Evolutionary conservation across 2,888 invertebrate genomes (phyloP).

Genomic region (Xestia sexstrigata): DNA sequence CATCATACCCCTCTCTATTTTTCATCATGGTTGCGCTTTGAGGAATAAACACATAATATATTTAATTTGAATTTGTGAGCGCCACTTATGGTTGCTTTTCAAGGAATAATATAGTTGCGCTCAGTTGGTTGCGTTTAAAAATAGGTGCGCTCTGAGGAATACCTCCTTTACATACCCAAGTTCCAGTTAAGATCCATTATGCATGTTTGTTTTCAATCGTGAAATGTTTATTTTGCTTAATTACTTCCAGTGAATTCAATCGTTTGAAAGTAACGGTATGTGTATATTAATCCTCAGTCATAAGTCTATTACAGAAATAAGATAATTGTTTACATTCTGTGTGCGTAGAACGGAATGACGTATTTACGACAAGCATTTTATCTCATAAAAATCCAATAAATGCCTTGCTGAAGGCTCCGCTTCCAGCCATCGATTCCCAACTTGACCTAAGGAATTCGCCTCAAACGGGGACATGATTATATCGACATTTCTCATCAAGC

Average conservation of each 20-base stretch:
- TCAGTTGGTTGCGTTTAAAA: no score
- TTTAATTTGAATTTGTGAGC: no score
- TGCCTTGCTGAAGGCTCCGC: slow-evolving; percentile 10
- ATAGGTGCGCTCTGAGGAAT: no score
- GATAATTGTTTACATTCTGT: slow-evolving; percentile 38
- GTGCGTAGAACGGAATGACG: slow-evolving; percentile 16
- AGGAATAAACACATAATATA: no score
- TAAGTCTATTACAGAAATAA: slow-evolving; percentile 19
- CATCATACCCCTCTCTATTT: no score
- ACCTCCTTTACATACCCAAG: slow-evolving; percentile 32
- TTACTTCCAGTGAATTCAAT: slow-evolving; percentile 49
- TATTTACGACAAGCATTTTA: slow-evolving; percentile 42
- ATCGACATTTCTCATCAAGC: slow-evolving; percentile 50
- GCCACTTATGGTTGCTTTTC: no score
- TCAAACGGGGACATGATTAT: slow-evolving; percentile 46
- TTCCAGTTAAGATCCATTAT: slow-evolving; percentile 52
- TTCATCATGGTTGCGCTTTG: no score
- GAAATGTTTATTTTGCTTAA: slow-evolving; percentile 55
- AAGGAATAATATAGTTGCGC: no score
- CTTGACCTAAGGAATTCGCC: slow-evolving; percentile 52
- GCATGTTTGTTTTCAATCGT: slow-evolving; percentile 52
- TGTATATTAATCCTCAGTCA: slow-evolving; percentile 32
- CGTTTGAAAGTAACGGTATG: slow-evolving; percentile 33
- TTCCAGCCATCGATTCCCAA: slow-evolving; percentile 39
- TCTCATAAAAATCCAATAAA: slow-evolving; percentile 49